These are phyloP conservation scores for Chrysodeixis includens DNA, from an alignment of 2,888 invertebrate species.

Conservation along the genomic window DNA sequence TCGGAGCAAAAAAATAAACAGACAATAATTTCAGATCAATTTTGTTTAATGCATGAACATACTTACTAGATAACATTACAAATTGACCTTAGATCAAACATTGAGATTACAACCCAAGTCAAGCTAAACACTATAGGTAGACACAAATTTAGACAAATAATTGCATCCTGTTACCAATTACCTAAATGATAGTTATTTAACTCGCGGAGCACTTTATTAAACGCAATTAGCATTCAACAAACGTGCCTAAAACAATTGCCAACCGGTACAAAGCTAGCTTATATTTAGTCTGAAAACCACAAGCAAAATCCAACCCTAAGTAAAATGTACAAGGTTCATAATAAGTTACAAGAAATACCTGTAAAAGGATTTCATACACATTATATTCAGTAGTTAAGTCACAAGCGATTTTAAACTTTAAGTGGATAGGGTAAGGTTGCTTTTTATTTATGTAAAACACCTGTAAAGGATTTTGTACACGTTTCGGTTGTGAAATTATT, in stretches of 20 bases:
- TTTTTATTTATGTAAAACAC: not conserved
- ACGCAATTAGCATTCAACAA: slow-evolving; percentile 55
- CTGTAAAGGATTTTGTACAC: slow-evolving; percentile 24
- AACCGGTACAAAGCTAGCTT: slow-evolving; percentile 10
- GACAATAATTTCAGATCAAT: too few relatives aligned
- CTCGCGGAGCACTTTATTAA: slow-evolving; percentile 48
- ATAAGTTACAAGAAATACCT: not conserved
- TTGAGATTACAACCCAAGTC: too few relatives aligned
- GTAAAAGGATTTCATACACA: slow-evolving; percentile 26
- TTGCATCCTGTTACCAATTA: slow-evolving; percentile 56
- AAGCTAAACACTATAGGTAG: not conserved
- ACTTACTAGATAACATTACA: too few relatives aligned
- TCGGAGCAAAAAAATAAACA: too few relatives aligned
- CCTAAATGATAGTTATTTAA: slow-evolving; percentile 48
- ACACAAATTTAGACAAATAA: slow-evolving; percentile 45
- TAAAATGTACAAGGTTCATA: not conserved
- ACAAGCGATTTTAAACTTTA: slow-evolving; percentile 13
- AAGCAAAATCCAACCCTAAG: slow-evolving; percentile 11
- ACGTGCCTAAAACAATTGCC: slow-evolving; percentile 55
- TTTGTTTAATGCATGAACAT: too few relatives aligned
- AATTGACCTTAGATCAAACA: too few relatives aligned
- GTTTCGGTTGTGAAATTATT: slow-evolving; percentile 24
- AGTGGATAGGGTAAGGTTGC: not conserved
- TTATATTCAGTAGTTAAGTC: not conserved
- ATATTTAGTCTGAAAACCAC: not conserved